These are phyloP conservation scores for Shargacucullia verbasci DNA, from an alignment of 2,888 invertebrate species.

Conservation along the genomic window DNA sequence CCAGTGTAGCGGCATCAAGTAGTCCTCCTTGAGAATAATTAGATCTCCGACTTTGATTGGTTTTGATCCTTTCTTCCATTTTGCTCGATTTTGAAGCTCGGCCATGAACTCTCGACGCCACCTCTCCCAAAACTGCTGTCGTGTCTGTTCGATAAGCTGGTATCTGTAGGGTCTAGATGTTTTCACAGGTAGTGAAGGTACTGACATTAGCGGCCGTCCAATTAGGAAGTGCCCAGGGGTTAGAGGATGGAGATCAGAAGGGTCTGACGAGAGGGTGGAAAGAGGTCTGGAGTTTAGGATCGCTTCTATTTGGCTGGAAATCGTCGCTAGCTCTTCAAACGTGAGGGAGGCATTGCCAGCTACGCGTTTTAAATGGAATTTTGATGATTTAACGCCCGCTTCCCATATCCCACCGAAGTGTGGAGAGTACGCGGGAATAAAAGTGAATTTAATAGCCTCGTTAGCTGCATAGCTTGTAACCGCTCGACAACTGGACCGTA, in stretches of 20 bases:
- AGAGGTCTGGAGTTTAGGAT: constrained; percentile 19
- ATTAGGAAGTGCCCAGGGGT: constrained; percentile 16
- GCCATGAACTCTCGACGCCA: background rate
- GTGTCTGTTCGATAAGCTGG: background rate
- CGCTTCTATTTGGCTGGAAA: constrained; percentile 18
- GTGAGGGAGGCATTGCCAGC: constrained; percentile 4
- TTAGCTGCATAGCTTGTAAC: background rate
- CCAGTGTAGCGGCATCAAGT: no score
- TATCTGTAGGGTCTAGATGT: no score
- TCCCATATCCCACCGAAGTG: constrained; percentile 9
- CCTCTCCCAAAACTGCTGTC: background rate
- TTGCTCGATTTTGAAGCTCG: background rate
- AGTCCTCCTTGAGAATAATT: no score
- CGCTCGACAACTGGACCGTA: background rate
- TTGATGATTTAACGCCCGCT: constrained; percentile 7
- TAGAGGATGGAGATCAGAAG: constrained; percentile 3
- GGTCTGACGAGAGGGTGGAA: constrained; percentile 15
- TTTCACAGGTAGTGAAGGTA: no score
- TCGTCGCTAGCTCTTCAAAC: constrained; percentile 13
- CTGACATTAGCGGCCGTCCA: background rate
- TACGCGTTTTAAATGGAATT: constrained; percentile 14
- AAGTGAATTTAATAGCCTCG: constrained; percentile 9
- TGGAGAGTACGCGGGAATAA: constrained; percentile 8
- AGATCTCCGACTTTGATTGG: no score
- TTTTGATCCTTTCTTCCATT: background rate